phyloP scores from a whole-genome alignment of 2,797 vertebrate genomes.

The Notoglanidium macrostoma region DNA sequence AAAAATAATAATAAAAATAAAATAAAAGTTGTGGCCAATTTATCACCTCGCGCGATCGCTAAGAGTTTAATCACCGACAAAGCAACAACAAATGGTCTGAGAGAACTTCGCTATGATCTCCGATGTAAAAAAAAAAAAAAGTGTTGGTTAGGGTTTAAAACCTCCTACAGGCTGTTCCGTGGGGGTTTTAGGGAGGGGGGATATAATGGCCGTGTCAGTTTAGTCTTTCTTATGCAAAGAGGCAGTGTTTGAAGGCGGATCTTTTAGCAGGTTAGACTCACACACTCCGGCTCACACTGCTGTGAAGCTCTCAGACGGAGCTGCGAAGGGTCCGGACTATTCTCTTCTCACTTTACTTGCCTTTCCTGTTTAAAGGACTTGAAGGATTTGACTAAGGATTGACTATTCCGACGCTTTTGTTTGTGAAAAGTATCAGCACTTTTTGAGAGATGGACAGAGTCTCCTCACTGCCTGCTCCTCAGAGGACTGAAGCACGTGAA shows the following conservation, averaged over 20 bases:
- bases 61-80: not conserved
- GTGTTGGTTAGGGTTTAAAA: slow-evolving; percentile 67
- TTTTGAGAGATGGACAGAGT: not conserved
- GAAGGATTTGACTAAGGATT: not conserved
- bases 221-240: slow-evolving; percentile 97
- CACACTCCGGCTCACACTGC: slow-evolving; percentile 35
- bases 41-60: slow-evolving; percentile 14
- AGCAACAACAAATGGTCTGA: slow-evolving; percentile 62
- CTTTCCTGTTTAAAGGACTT: not conserved
- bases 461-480: not conserved
- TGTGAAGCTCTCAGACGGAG: slow-evolving; percentile 67
- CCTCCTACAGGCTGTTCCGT: slow-evolving; percentile 73
- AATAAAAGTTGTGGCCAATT: slow-evolving; percentile 28
- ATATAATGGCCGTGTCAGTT: slow-evolving; percentile 88
- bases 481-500: not conserved
- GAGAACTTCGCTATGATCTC: slow-evolving; percentile 74
- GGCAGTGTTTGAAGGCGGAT: slow-evolving; percentile 89
- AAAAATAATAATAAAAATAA: not conserved
- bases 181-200: slow-evolving; percentile 74
- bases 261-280: slow-evolving; percentile 77
- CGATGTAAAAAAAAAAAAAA: slow-evolving; percentile 55
- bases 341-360: not conserved
- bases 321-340: slow-evolving; percentile 25
- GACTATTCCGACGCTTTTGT: not conserved
- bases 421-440: not conserved